phyloP scores from a whole-genome alignment of 2,113 vertebrate genomes.

The Dicentrarchus labrax region DNA sequence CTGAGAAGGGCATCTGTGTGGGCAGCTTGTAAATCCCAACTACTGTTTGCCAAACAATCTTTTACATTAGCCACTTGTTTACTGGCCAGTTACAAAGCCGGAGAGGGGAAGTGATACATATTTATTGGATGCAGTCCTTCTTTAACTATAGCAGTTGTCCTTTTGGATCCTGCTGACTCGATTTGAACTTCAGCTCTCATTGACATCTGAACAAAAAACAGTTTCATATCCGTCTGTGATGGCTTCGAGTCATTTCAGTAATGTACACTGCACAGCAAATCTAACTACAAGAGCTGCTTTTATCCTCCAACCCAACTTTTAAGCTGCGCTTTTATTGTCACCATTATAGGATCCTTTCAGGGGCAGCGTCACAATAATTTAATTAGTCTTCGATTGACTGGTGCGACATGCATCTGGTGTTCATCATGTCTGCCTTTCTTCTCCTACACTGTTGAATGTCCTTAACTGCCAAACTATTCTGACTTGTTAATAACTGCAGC shows the following conservation, averaged over 20 bases:
- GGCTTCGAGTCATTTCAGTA: conserved; percentile 33
- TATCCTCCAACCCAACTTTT: background rate
- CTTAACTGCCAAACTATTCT: conserved; percentile 16
- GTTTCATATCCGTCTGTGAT: conserved; percentile 1
- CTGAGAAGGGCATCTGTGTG: conserved; percentile 79
- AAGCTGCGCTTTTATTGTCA: background rate
- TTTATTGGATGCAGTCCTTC: conserved; percentile 52
- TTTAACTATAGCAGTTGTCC: conserved; percentile 25
- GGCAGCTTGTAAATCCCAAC: conserved; percentile 80
- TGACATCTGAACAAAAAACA: conserved; percentile 31
- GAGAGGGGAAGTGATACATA: conserved; percentile 39
- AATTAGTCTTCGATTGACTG: conserved; percentile 47
- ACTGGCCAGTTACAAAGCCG: conserved; percentile 50
- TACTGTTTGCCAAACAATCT: conserved; percentile 75
- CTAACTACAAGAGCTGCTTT: conserved; percentile 17
- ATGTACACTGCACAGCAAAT: conserved; percentile 25
- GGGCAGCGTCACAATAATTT: conserved; percentile 31
- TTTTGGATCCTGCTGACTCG: conserved; percentile 37
- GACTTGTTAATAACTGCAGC: conserved; percentile 23
- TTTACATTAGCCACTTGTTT: conserved; percentile 75
- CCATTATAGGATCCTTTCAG: conserved; percentile 29
- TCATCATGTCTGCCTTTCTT: conserved; percentile 34
- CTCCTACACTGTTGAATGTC: conserved; percentile 23
- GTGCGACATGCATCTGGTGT: conserved; percentile 36
- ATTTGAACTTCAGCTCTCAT: conserved; percentile 27